Evolutionary conservation across 2,888 invertebrate genomes (phyloP), one percentile per base, ranked within the genome.

Genomic region (Biston betularia): DNA sequence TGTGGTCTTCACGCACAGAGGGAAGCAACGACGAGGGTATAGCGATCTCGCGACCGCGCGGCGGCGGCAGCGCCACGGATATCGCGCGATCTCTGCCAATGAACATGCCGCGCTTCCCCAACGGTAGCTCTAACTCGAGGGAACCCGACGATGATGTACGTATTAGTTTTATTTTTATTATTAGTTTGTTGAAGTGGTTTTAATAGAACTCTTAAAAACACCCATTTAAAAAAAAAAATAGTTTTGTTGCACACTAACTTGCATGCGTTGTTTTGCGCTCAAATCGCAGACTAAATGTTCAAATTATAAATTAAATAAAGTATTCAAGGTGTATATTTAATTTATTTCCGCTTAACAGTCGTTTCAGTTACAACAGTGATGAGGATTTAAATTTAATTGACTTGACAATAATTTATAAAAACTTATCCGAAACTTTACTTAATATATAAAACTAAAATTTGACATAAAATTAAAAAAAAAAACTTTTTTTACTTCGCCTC

Each of bases 1-100:
- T 6, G 15, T 6, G 14, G 14, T 3, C 12, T 11, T 6, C 6
- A 34, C 12, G 11, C n/a, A 6, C 15, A 80, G 91, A 89, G 65
- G 95, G 87, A 66, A 94, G 95, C 74, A 94, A 95, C 77, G 95
- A 95, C 78, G 96, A 95, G 82, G 95, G 94, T 50, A 94, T 95
- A 69, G 94, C 95, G 73, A 94, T 95, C 71, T 85, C 93, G 6
- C 92, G 95, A 10, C 72, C 93, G 95, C 75, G 93, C 84, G 81
- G 89, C 84, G 81, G 89, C 78, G 68, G 64, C 38, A 85, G 84
- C 53, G 88, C 85, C 40, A 87, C 89, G 24, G 92, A 94, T 66
- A 91, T 97, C 73, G 97, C 97, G 50, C 96, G 96, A 84, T 97
- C 97, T 72, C 92, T 97, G 80, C 97, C 97, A 46, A 96, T 97